These are phyloP conservation scores for Tringa solitaria DNA, from an alignment of 2,113 vertebrate species.

Conservation along the genomic window DNA sequence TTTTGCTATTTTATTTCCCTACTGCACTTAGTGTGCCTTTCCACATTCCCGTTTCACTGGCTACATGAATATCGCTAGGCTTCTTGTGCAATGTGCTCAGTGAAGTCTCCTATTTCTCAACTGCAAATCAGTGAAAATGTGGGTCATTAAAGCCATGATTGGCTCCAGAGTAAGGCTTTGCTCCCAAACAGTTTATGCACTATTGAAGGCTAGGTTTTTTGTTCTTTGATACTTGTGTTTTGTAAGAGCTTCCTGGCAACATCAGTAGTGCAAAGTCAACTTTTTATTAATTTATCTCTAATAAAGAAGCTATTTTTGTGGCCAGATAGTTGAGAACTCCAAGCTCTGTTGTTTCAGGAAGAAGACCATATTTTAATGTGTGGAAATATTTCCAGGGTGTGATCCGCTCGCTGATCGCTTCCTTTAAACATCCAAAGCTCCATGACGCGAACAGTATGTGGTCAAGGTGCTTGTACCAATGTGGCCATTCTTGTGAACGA, in stretches of 20 bases:
- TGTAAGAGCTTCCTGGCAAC: conserved; percentile 35
- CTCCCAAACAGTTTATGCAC: neutral
- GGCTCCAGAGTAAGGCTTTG: conserved; percentile 37
- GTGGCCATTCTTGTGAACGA: neutral
- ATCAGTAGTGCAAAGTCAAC: neutral
- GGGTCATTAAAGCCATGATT: neutral
- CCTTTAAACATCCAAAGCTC: neutral
- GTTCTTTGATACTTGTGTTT: neutral
- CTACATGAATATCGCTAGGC: neutral
- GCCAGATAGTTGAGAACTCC: neutral
- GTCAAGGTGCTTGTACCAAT: neutral
- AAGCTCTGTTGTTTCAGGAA: neutral
- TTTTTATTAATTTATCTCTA: neutral
- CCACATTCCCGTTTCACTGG: neutral
- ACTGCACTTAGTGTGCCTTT: neutral
- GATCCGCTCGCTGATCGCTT: neutral
- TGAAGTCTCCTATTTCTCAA: conserved; percentile 9
- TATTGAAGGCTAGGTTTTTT: neutral
- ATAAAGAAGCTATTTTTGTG: neutral
- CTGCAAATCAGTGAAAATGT: conserved; percentile 17
- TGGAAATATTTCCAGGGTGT: neutral
- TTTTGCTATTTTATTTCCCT: neutral
- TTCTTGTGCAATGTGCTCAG: conserved; percentile 17
- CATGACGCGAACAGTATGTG: neutral
- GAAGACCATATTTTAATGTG: neutral